phyloP scores from a whole-genome alignment of 2,113 vertebrate species.

The Pangasianodon hypophthalmus region DNA sequence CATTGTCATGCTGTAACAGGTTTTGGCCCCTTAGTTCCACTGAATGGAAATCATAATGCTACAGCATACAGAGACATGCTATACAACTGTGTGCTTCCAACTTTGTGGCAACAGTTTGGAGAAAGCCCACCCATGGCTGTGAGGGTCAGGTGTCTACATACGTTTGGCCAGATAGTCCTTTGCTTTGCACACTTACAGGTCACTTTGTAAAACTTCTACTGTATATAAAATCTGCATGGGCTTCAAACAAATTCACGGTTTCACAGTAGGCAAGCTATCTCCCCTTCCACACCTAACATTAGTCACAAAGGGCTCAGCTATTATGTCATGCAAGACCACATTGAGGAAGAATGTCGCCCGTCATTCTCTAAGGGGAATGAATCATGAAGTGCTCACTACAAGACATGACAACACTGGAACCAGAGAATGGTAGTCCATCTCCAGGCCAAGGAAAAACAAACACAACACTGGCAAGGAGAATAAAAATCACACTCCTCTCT shows the following conservation, averaged over 20 bases:
- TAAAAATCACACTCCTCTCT: slow-evolving; percentile 34
- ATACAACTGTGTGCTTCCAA: neutral
- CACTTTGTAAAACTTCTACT: neutral
- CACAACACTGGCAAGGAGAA: neutral
- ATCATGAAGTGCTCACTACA: slow-evolving; percentile 4
- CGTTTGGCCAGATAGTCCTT: neutral
- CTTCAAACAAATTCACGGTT: neutral
- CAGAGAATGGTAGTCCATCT: slow-evolving; percentile 16
- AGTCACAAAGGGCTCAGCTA: slow-evolving; percentile 19
- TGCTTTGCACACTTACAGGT: neutral
- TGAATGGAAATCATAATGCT: neutral
- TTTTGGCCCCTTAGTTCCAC: neutral
- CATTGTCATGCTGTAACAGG: neutral
- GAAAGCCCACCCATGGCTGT: neutral
- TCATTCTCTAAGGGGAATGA: slow-evolving; percentile 4
- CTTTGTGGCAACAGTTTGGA: neutral
- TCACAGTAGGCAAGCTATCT: neutral
- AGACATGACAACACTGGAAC: slow-evolving; percentile 23
- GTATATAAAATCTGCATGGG: neutral
- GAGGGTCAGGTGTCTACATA: neutral
- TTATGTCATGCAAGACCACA: slow-evolving; percentile 14
- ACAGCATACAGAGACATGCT: neutral
- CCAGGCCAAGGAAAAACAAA: slow-evolving; percentile 20
- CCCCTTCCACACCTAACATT: slow-evolving; percentile 22
- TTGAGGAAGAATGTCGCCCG: slow-evolving; percentile 17